Base-by-base conservation (phyloP, 2,888 invertebrate genomes). In the Rotaria magnacalcarata region DNA sequence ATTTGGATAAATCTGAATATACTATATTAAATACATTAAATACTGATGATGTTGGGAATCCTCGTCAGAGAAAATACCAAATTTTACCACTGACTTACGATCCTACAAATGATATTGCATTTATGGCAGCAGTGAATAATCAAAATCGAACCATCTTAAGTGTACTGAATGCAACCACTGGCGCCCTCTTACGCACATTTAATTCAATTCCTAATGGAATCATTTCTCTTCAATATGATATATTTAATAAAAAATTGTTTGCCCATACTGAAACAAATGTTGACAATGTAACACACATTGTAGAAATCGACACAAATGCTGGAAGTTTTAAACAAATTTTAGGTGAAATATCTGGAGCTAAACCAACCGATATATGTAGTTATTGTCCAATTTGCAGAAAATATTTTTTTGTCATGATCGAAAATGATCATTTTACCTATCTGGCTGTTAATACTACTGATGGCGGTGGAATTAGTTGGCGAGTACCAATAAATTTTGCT, bases 381-480 rank as follows among this genome's bases (percentile, higher is more conserved):
- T 74, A 74, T 74, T 74, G 74, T 74, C 74, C 74, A 8, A 74
- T 74, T 5, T 74, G 74, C n/a, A n/a, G 74, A 74, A 74, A 74
- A 43, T 74, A 74, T 74, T 74, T 74, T 74, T 41, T 74, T 41
- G n/a, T 74, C 3, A 27, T n/a, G n/a, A 1, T 74, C 2, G 27
- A 74, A 43, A 16, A 74, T 74, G 1, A 74, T 0, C 19, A 74
- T 43, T 74, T 21, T 43, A 14, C 21, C 2, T 74, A 74, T 74
- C 3, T 74, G 41, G 74, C 19, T 21, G 41, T 74, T 74, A 80
- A 80, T 80, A 41, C 80, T 24, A 80, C 19, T 10, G 47, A 80
- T 80, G n/a, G n/a, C 47, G 80, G 80, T 24, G 47, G 80, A 10
- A 80, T 80, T 43, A 43, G 41, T 74, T 74, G 74, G 74, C 4